Evolutionary conservation across 1,140 invertebrate genomes (phyloP).

Genomic region (Drosophila nigrodunni): DNA sequence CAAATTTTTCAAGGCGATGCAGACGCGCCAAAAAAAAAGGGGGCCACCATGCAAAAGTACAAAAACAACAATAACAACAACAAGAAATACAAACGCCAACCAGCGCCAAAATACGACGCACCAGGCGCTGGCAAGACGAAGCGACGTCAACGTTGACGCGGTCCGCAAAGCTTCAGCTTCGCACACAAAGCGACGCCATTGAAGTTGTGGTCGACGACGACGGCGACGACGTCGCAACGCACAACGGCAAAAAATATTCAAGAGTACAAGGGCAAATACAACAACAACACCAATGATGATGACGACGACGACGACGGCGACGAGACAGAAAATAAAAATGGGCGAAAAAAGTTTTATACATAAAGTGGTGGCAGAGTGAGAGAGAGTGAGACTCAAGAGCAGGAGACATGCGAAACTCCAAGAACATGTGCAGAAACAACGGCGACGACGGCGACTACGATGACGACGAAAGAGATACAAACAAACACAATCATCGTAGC

Average conservation of each 20-base stretch:
- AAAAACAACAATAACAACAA: conserved; percentile 32
- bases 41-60: conserved; percentile 57
- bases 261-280: conserved; percentile 80
- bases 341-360: conserved; percentile 72
- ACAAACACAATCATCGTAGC: conserved; percentile 51
- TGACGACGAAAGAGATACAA: conserved; percentile 75
- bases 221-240: conserved; percentile 41
- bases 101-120: conserved; percentile 59
- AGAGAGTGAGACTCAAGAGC: conserved; percentile 15
- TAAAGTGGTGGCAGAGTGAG: conserved; percentile 50
- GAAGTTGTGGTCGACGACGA: conserved; percentile 74
- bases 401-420: conserved; percentile 71
- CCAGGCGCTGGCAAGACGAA: conserved; percentile 58
- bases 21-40: conserved; percentile 77
- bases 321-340: conserved; percentile 74
- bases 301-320: conserved; percentile 22
- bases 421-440: conserved; percentile 81
- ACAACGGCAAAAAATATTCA: conserved; percentile 60
- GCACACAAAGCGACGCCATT: conserved; percentile 55
- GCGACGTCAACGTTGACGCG: conserved; percentile 61
- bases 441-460: conserved; percentile 44
- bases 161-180: conserved; percentile 66
- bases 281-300: conserved; percentile 52
- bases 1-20: conserved; percentile 77
- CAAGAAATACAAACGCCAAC: conserved; percentile 13